phyloP scores from a whole-genome alignment of 2,888 invertebrate species.

The Tetranychus piercei region DNA sequence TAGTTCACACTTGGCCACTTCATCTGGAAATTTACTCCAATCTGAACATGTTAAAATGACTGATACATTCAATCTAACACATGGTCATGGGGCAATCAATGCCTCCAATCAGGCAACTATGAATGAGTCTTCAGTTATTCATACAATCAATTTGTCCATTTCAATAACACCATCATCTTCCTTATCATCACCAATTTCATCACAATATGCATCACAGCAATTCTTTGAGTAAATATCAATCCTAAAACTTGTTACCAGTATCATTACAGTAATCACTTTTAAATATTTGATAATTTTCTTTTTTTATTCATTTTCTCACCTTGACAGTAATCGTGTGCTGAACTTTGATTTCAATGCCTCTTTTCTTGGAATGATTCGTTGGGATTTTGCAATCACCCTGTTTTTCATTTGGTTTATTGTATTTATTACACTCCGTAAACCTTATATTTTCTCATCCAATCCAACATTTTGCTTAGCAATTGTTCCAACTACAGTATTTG shows the following conservation, averaged over 20 bases:
- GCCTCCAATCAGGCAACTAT: background rate
- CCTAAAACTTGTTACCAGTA: background rate
- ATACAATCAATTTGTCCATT: conserved; percentile 28
- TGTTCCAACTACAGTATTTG: conserved; percentile 66
- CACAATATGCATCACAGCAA: conserved; percentile 45
- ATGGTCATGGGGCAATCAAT: background rate
- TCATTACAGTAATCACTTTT: background rate
- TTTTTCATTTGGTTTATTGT: conserved; percentile 80
- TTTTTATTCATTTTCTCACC: no score
- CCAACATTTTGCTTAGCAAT: conserved; percentile 81
- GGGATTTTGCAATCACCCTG: conserved; percentile 73
- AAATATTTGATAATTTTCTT: background rate
- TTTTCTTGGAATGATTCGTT: conserved; percentile 54
- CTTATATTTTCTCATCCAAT: conserved; percentile 32
- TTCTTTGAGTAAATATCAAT: conserved; percentile 61
- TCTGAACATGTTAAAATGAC: no score
- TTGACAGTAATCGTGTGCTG: background rate
- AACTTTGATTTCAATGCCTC: background rate
- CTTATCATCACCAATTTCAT: background rate
- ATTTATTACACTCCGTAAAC: conserved; percentile 84
- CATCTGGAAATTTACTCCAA: no score
- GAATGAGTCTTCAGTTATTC: background rate
- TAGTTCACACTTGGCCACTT: no score
- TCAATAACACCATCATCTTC: conserved; percentile 12
- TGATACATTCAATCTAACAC: no score